Evolutionary conservation across 2,888 invertebrate genomes (phyloP).

Genomic region (Hydrotaea diabolus): DNA sequence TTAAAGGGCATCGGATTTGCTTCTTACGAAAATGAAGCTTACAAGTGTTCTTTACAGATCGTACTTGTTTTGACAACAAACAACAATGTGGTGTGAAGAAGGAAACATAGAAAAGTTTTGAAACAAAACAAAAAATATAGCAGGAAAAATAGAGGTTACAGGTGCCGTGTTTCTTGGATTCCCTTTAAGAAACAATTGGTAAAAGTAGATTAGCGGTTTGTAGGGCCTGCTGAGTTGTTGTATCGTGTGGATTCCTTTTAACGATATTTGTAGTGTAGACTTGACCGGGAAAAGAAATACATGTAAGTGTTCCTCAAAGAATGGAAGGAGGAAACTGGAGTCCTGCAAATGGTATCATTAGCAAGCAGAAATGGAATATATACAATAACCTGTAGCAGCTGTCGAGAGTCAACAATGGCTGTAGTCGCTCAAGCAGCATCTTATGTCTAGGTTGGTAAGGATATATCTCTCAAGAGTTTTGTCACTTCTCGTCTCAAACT

Average conservation of each 20-base stretch:
- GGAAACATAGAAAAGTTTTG: constrained; percentile 43
- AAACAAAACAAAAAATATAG: constrained; percentile 58
- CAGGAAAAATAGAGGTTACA: constrained; percentile 60
- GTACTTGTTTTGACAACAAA: constrained; percentile 18
- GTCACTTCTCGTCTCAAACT: not conserved
- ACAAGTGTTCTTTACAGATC: constrained; percentile 15
- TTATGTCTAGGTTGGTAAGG: not conserved
- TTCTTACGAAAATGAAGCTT: not conserved
- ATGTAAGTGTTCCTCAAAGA: constrained; percentile 48
- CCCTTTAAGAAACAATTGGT: constrained; percentile 76
- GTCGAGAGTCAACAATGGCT: constrained; percentile 58
- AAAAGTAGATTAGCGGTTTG: constrained; percentile 50
- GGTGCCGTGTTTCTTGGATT: constrained; percentile 78
- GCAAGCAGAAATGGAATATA: constrained; percentile 50
- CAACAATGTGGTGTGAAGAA: constrained; percentile 26
- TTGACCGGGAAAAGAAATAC: constrained; percentile 56
- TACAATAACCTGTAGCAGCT: constrained; percentile 58
- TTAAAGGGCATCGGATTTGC: not conserved
- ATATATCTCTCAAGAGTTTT: not conserved
- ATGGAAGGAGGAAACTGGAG: constrained; percentile 38
- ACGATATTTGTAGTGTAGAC: constrained; percentile 72
- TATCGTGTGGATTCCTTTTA: constrained; percentile 78
- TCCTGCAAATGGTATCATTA: constrained; percentile 63
- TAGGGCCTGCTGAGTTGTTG: constrained; percentile 68
- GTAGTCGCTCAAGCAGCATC: constrained; percentile 55